Evolutionary conservation across 2,113 vertebrate species (phyloP), one percentile per base, ranked within the genome.

Genomic region (Varanus komodoensis): DNA sequence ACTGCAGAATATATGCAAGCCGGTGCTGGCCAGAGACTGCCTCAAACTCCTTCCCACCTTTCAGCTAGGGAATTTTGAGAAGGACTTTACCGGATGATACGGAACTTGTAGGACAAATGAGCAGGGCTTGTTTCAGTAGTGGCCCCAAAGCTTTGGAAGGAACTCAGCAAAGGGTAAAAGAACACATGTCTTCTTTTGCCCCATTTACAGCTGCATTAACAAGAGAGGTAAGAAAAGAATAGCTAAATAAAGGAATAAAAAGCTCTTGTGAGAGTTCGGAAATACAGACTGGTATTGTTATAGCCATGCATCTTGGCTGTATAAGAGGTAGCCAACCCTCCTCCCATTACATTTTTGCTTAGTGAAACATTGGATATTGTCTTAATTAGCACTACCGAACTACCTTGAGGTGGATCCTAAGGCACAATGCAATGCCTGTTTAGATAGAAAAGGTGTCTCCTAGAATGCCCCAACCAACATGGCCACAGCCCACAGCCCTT

Each of bases 1-100:
- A 80, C n/a, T 73, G 17, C 80, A 52, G 52, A 12, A 90, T 93
- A 83, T 29, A 25, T 32, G 73, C 57, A 89, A 1, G 79, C 21
- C 4, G 6, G 54, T 54, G 38, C 38, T n/a, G 69, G 44, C 25
- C 77, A 79, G 12, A 15, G 14, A 17, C 52, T n/a, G 6, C 61
- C n/a, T 82, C 29, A 82, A 15, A 29, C 11, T 32, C 27, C 27
- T 44, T 34, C 38, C 15, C 15, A 74, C 25, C 74, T 77, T 77
- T 77, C 17, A 38, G 74, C 74, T 8, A 77, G 21, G 74, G 34
- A 2, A 3, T 77, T 44, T 29, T 69, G 34, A 77, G 38, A 15
- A 77, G 38, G 21, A 7, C 34, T 44, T 44, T 77, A 11, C 34
- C 74, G 5, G 34, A 75, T 19, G 4, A 38, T 15, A 38, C 21